Evolutionary conservation across 2,113 vertebrate genomes (phyloP), one percentile per base, ranked within the genome.

Genomic region (Ranitomeya imitator): DNA sequence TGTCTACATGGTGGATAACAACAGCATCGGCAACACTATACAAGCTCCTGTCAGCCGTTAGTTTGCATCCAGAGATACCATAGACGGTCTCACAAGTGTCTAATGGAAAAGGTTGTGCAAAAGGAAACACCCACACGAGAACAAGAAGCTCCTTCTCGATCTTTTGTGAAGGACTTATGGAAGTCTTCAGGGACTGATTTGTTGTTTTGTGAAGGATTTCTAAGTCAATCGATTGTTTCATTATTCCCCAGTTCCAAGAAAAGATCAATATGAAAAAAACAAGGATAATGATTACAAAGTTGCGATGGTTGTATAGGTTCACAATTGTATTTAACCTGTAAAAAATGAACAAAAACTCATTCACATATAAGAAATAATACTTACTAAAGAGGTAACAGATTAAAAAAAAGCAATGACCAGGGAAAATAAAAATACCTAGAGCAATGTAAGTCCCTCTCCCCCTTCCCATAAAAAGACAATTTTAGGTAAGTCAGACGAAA

Each of bases 71-170:
- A 0, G 85, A 63, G 31, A 86, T 78, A 6, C 85, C 85, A 8
- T 77, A 63, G 15, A 77, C 73, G 15, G 23, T 61, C 31, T 51
- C 11, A 12, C 85, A 86, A 23, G 73, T 86, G 21, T 86, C 55
- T 51, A 86, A 77, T 18, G 85, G 57, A 21, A 86, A 86, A 13
- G 57, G 57, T 16, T 37, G 21, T n/a, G 23, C 37, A 51, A 61
- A 86, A 23, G 85, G 85, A 57, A 57, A 86, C 0, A 78, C 85
- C 85, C 85, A 86, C 21, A 86, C 55, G 51, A 86, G 85, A 51
- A 86, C 21, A 59, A 86, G 55, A 31, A 86, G 71, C 6, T 86
- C 85, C n/a, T 76, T 77, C 23, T 73, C 83, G n/a, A 15, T 51
- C 54, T 52, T 85, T 63, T 54, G 61, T n/a, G 37, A 16, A 13